phyloP scores from a whole-genome alignment of 2,888 invertebrate species.

The Bimastos eiseni region DNA sequence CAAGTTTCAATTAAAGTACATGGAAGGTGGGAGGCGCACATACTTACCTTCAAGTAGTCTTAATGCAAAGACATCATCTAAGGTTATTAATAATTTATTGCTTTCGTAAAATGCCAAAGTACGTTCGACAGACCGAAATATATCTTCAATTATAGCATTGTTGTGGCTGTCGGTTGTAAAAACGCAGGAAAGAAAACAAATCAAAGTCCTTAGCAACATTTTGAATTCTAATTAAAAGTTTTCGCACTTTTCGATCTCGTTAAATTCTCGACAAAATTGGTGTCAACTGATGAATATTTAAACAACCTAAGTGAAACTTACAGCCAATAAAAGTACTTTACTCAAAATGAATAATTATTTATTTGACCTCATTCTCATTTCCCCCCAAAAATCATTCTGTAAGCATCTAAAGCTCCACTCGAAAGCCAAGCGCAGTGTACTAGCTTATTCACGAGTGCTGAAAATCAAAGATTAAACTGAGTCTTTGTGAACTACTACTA shows the following conservation, averaged over 20 bases:
- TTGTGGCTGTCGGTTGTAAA: not conserved
- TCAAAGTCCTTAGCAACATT: not conserved
- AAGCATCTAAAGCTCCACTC: too few relatives aligned
- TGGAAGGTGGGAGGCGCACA: not conserved
- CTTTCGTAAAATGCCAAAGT: slow-evolving; percentile 43
- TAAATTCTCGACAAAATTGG: not conserved
- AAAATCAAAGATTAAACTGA: too few relatives aligned
- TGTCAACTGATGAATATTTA: not conserved
- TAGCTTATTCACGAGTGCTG: too few relatives aligned
- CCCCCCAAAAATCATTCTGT: too few relatives aligned
- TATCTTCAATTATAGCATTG: not conserved
- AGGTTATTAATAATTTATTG: slow-evolving; percentile 51
- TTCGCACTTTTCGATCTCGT: not conserved
- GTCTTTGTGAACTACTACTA: too few relatives aligned
- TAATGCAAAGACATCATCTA: slow-evolving; percentile 57
- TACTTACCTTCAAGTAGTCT: slow-evolving; percentile 56
- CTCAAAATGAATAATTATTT: not conserved
- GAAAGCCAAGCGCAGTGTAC: too few relatives aligned
- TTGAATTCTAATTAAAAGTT: not conserved
- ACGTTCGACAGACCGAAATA: not conserved
- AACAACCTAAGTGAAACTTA: not conserved
- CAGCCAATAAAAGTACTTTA: not conserved
- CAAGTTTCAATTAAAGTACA: too few relatives aligned
- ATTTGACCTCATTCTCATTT: too few relatives aligned
- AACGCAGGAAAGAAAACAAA: slow-evolving; percentile 3